Evolutionary conservation across 2,888 invertebrate genomes (phyloP), one percentile per base, ranked within the genome.

Genomic region (Lepidochrysops patricia): DNA sequence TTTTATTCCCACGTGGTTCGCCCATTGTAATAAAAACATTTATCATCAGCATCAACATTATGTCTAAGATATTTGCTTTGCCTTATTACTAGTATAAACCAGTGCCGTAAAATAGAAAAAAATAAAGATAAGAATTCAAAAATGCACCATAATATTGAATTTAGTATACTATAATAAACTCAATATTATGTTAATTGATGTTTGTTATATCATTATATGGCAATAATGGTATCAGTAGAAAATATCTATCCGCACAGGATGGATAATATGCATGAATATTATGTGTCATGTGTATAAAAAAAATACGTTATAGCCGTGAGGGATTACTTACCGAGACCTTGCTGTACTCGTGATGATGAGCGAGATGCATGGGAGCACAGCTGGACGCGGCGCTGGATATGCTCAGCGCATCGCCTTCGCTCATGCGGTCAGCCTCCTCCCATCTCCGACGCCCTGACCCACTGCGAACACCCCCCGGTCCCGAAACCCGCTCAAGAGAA

Each of bases 401-500:
- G 79, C 89, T 89, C 66, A 88, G 77, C 62, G 88, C 89, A 65
- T 89, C 89, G 9, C 84, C 86, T 61, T 89, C 89, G 66, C 86
- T 87, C 50, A 81, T 77, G 19, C 82, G 88, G 65, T 88, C 88
- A 35, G 76, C 64, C 72, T 89, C 89, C 70, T 87, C 88, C 87
- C 88, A 87, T 63, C 89, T 80, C 71, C 86, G 80, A 37, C 87
- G 81, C 75, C 82, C 87, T 75, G 85, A 86, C 87, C 88, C 88
- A 82, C 88, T 88, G 88, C 85, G 80, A 88, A 86, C 86, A 87
- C 72, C 85, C 84, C 80, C 82, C 75, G 76, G 66, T 68, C 74
- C 82, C 77, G 77, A 71, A 72, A 71, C 83, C 77, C 85, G 84
- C 86, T 87, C 87, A 88, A 89, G 89, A 88, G 83, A 88, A 89